A percentile compares a stretch with the other conserved stretches of the same genome.
phyloP scores from a whole-genome alignment of 2,113 vertebrate genomes.

The Perca fluviatilis region DNA sequence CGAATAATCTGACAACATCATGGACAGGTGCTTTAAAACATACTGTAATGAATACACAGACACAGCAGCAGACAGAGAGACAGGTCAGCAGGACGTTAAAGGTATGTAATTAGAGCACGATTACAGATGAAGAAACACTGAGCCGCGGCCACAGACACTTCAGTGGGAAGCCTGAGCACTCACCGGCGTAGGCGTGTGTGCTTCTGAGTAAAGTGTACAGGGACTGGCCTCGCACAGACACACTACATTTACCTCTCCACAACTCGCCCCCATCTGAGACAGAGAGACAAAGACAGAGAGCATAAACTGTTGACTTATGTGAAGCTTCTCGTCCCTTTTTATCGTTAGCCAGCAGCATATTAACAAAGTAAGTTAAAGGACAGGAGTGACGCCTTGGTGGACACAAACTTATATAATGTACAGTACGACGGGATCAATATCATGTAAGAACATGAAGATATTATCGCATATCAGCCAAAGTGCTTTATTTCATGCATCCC shows the following conservation, averaged over 20 bases:
- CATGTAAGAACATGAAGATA: not conserved
- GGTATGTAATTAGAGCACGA: constrained; percentile 30
- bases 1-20: not conserved
- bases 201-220: constrained; percentile 72
- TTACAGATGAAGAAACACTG: constrained; percentile 38
- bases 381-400: not conserved
- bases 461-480: not conserved
- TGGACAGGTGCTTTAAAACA: not conserved
- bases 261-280: constrained; percentile 74
- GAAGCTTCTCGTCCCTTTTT: constrained; percentile 23
- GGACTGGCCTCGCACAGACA: constrained; percentile 75
- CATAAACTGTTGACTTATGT: constrained; percentile 30
- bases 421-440: not conserved
- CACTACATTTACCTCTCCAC: constrained; percentile 63
- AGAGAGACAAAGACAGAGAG: constrained; percentile 47
- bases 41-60: not conserved
- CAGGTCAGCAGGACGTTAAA: constrained; percentile 26
- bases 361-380: not conserved
- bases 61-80: not conserved
- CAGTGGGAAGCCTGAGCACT: constrained; percentile 59
- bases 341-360: constrained; percentile 10
- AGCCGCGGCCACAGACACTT: constrained; percentile 50
- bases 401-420: not conserved
- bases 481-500: not conserved
- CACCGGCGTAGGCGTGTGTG: constrained; percentile 69